These are phyloP conservation scores for Nemurella pictetii DNA, from an alignment of 2,888 invertebrate genomes.

Conservation along the genomic window DNA sequence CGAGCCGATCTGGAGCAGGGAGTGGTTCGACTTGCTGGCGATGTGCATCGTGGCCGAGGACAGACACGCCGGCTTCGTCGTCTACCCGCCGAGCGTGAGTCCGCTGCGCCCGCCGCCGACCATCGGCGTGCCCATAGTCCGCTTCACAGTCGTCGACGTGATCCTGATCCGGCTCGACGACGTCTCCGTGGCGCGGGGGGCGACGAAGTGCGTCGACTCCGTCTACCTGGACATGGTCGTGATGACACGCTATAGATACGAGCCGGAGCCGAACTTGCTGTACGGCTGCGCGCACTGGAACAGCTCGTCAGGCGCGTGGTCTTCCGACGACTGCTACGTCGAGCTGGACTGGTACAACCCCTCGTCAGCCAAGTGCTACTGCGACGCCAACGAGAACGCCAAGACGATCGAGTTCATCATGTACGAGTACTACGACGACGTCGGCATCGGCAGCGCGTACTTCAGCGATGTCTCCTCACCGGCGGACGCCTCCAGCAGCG, in stretches of 20 bases:
- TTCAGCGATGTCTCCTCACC: too few relatives aligned
- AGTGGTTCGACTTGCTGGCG: neutral
- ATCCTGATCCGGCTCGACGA: neutral
- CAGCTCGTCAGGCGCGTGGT: neutral
- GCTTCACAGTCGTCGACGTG: neutral
- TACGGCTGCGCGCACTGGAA: neutral
- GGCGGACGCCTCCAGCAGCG: neutral
- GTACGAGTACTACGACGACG: neutral
- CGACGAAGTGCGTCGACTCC: neutral
- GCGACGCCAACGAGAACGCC: neutral
- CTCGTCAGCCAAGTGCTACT: neutral
- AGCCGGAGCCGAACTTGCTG: neutral
- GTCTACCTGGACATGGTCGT: neutral
- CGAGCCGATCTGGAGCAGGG: neutral
- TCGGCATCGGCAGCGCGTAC: neutral
- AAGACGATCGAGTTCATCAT: neutral
- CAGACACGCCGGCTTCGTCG: neutral
- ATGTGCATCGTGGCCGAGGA: neutral
- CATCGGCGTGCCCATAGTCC: neutral
- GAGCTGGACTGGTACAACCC: neutral
- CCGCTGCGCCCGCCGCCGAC: neutral
- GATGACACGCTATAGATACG: neutral
- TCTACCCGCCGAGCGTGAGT: neutral
- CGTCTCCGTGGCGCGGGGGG: neutral
- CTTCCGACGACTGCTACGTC: neutral